Evolutionary conservation across 2,797 vertebrate species (phyloP).

Genomic region (Setipinna tenuifilis): DNA sequence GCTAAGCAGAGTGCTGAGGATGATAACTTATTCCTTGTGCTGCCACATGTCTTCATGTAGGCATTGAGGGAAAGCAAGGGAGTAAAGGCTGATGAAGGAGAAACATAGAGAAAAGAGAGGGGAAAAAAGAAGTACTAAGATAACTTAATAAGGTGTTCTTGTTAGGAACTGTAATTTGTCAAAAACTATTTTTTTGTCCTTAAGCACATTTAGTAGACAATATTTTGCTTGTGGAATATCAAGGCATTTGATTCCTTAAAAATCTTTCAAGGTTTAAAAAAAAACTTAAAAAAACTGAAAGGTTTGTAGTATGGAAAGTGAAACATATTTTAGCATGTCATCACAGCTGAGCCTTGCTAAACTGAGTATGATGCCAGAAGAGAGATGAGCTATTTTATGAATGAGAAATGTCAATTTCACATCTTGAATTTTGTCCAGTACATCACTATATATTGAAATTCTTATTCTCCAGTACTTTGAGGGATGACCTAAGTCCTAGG

Average conservation of each 20-base stretch:
- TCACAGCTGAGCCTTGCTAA: not conserved
- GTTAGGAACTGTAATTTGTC: not conserved
- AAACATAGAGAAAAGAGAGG: slow-evolving; percentile 43
- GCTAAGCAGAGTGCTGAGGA: slow-evolving; percentile 46
- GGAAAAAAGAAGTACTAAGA: slow-evolving; percentile 49
- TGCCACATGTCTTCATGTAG: slow-evolving; percentile 63
- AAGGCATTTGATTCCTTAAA: not conserved
- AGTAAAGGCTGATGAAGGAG: slow-evolving; percentile 56
- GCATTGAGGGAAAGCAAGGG: not conserved
- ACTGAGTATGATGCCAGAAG: not conserved
- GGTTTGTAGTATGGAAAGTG: not conserved
- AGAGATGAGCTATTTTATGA: not conserved
- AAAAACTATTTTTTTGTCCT: not conserved
- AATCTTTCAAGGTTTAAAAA: not conserved
- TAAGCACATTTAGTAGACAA: not conserved
- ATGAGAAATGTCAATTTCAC: not conserved
- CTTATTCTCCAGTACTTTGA: not conserved
- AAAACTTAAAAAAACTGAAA: not conserved
- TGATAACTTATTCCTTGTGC: slow-evolving; percentile 52
- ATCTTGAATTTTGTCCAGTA: not conserved
- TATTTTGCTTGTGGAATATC: not conserved
- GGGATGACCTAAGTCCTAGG: not conserved
- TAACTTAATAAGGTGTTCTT: slow-evolving; percentile 40
- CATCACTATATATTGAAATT: not conserved
- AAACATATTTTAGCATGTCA: not conserved